These are phyloP conservation scores for Fistularia commersonii DNA, from an alignment of 2,797 vertebrate genomes.

Conservation along the genomic window DNA sequence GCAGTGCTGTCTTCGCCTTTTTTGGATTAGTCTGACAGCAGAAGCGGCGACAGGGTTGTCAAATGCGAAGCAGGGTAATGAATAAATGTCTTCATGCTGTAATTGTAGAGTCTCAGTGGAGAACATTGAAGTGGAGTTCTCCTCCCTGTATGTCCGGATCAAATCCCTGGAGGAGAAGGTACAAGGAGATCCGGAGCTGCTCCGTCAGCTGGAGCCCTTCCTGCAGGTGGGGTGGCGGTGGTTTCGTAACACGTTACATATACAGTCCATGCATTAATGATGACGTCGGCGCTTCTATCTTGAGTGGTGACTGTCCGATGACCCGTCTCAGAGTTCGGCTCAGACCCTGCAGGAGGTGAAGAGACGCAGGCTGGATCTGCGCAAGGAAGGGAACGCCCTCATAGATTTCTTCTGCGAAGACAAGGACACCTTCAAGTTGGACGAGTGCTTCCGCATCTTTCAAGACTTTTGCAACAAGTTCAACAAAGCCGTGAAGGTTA, in stretches of 20 bases:
- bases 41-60: too few species aligned
- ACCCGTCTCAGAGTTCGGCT: slow-evolving; percentile 75
- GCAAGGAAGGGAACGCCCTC: slow-evolving; percentile 84
- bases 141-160: slow-evolving; percentile 83
- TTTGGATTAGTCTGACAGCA: not conserved
- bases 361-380: slow-evolving; percentile 80
- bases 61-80: too few species aligned
- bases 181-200: slow-evolving; percentile 81
- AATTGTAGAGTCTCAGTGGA: slow-evolving; percentile 87
- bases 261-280: not conserved
- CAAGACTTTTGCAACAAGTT: slow-evolving; percentile 94
- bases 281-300: too few species aligned
- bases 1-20: slow-evolving; percentile 7
- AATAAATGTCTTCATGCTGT: slow-evolving; percentile 1
- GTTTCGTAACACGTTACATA: slow-evolving; percentile 12
- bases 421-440: slow-evolving; percentile 94
- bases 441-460: slow-evolving; percentile 97
- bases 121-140: slow-evolving; percentile 86
- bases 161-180: slow-evolving; percentile 87
- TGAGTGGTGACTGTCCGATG: slow-evolving; percentile 4
- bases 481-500: slow-evolving; percentile 94
- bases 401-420: slow-evolving; percentile 99
- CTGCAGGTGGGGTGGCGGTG: slow-evolving; percentile 80
- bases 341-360: slow-evolving; percentile 86
- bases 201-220: slow-evolving; percentile 88